phyloP scores from a whole-genome alignment of 2,797 vertebrate species.

The Austrolebias charrua region DNA sequence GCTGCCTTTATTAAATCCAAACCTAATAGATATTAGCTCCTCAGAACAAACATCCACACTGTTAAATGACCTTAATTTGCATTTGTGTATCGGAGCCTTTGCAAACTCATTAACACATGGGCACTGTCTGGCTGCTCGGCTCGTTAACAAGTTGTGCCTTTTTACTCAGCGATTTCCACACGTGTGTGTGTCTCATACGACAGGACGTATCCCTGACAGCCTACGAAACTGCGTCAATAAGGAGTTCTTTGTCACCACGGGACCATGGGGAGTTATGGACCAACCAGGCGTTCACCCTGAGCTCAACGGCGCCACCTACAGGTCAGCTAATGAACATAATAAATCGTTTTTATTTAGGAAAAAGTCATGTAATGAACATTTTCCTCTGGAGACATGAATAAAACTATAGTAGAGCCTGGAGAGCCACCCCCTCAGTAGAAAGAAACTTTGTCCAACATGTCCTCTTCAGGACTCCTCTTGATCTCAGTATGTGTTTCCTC shows the following conservation, averaged over 20 bases:
- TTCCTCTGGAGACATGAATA: too few species aligned
- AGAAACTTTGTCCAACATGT: constrained; percentile 25
- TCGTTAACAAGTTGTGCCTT: not conserved
- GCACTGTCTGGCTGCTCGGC: constrained; percentile 6
- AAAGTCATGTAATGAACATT: too few species aligned
- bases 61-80: constrained; percentile 54
- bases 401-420: not conserved
- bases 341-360: too few species aligned
- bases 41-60: constrained; percentile 39
- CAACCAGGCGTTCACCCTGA: constrained; percentile 91
- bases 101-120: constrained; percentile 33
- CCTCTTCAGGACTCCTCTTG: constrained; percentile 45
- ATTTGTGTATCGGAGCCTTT: constrained; percentile 32
- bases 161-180: not conserved
- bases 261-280: constrained; percentile 93
- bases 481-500: constrained; percentile 75
- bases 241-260: constrained; percentile 93
- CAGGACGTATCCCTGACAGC: constrained; percentile 97
- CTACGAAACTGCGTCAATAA: constrained; percentile 98
- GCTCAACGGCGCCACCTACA: constrained; percentile 96
- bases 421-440: constrained; percentile 22
- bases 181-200: not conserved
- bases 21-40: constrained; percentile 64
- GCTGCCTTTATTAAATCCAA: constrained; percentile 63
- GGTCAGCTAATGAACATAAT: constrained; percentile 68